A percentile compares a stretch with the other conserved stretches of the same genome.
Evolutionary conservation across 2,797 vertebrate species (phyloP).

Genomic region (Sebastes diploproa): DNA sequence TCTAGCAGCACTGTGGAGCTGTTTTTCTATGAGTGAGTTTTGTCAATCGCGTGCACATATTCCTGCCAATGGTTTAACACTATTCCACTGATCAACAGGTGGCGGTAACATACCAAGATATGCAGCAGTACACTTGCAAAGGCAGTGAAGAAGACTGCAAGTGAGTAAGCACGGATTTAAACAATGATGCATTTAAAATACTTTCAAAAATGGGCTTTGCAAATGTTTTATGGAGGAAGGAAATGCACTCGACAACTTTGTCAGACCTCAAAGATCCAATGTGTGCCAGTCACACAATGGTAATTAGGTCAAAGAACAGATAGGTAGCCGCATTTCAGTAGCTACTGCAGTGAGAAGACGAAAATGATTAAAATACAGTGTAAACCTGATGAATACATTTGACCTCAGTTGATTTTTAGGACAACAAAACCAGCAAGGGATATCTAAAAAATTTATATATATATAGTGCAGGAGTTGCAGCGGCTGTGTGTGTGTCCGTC

Average conservation of each 20-base stretch:
- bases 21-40: not conserved
- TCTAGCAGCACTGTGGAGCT: not conserved
- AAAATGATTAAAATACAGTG: not conserved
- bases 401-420: conserved; percentile 30
- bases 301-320: not conserved
- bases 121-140: no score
- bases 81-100: not conserved
- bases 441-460: not conserved
- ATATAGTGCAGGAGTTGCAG: conserved; percentile 38
- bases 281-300: not conserved
- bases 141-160: no score
- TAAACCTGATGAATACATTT: conserved; percentile 3
- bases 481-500: not conserved
- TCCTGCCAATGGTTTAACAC: not conserved
- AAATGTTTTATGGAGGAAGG: not conserved
- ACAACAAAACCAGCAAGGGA: conserved; percentile 16
- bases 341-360: not conserved
- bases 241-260: not conserved
- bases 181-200: no score
- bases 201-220: not conserved
- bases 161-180: no score
- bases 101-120: not conserved
- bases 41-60: not conserved
- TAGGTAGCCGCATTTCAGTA: not conserved
- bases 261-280: not conserved